phyloP scores from a whole-genome alignment of 2,113 vertebrate species.

The Embiotoca jacksoni region DNA sequence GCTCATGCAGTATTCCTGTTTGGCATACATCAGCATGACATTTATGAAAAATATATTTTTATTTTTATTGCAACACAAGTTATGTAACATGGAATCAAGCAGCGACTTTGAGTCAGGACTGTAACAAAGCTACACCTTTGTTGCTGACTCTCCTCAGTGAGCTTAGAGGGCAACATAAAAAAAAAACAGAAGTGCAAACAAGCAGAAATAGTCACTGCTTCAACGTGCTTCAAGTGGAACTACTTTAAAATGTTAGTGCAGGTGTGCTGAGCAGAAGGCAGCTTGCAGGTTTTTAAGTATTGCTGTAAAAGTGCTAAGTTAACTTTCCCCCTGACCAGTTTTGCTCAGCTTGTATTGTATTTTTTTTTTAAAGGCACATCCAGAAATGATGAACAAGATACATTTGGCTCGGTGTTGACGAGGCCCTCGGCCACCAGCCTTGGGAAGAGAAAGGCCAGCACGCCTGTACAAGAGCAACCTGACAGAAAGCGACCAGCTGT shows the following conservation, averaged over 20 bases:
- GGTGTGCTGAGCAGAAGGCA: not conserved
- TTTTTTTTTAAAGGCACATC: slow-evolving; percentile 52
- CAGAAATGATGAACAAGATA: slow-evolving; percentile 30
- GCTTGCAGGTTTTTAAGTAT: not conserved
- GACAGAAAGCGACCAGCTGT: slow-evolving; percentile 47
- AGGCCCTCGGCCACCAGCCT: slow-evolving; percentile 64
- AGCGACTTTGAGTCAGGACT: not conserved
- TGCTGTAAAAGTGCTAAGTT: not conserved
- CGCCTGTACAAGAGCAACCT: slow-evolving; percentile 49
- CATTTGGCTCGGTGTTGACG: not conserved
- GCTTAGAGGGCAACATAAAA: too few relatives aligned
- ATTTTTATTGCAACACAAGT: too few relatives aligned
- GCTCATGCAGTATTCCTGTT: not conserved
- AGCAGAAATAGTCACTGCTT: not conserved
- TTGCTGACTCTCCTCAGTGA: too few relatives aligned
- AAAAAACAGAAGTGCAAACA: too few relatives aligned
- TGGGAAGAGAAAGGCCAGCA: slow-evolving; percentile 74
- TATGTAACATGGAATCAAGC: too few relatives aligned
- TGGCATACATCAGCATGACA: not conserved
- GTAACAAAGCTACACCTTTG: not conserved
- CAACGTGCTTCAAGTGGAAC: too few relatives aligned
- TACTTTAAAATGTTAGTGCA: not conserved
- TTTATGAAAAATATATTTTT: too few relatives aligned
- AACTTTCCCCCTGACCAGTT: not conserved
- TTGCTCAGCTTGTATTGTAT: slow-evolving; percentile 14